phyloP scores from a whole-genome alignment of 2,797 vertebrate genomes.

The Notoglanidium macrostoma region DNA sequence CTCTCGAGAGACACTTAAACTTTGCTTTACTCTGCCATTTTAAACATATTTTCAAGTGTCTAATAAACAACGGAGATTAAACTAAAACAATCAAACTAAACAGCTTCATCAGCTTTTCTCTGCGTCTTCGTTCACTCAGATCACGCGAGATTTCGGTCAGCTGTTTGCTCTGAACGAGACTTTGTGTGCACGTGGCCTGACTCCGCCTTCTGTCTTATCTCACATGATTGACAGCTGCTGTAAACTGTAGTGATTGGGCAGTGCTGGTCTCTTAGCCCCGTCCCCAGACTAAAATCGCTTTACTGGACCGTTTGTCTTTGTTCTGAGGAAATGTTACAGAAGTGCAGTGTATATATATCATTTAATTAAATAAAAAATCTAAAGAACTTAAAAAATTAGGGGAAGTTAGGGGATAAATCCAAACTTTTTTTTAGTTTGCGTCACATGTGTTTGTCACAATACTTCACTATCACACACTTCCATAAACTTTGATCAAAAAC shows the following conservation, averaged over 20 bases:
- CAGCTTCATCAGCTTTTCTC: background rate
- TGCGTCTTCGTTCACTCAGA: background rate
- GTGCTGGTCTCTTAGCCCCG: background rate
- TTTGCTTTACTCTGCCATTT: background rate
- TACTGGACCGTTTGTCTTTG: background rate
- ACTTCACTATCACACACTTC: background rate
- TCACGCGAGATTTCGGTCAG: background rate
- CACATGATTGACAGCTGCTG: background rate
- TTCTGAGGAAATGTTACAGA: background rate
- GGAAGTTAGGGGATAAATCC: background rate
- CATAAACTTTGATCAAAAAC: background rate
- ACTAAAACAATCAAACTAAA: background rate
- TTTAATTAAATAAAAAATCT: background rate
- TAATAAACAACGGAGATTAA: background rate
- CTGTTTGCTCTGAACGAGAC: constrained; percentile 5
- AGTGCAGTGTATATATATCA: background rate
- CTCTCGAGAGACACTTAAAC: background rate
- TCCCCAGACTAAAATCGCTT: background rate
- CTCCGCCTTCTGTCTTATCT: background rate
- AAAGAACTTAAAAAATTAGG: background rate
- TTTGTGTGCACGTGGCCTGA: background rate
- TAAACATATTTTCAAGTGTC: background rate
- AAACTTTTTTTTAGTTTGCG: background rate
- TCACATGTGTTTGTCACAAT: background rate
- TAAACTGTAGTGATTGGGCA: background rate